Evolutionary conservation across 92 coral and sea anemone genomes (phyloP), one percentile per base, ranked within the genome.

Genomic region (Nematostella vectensis): DNA sequence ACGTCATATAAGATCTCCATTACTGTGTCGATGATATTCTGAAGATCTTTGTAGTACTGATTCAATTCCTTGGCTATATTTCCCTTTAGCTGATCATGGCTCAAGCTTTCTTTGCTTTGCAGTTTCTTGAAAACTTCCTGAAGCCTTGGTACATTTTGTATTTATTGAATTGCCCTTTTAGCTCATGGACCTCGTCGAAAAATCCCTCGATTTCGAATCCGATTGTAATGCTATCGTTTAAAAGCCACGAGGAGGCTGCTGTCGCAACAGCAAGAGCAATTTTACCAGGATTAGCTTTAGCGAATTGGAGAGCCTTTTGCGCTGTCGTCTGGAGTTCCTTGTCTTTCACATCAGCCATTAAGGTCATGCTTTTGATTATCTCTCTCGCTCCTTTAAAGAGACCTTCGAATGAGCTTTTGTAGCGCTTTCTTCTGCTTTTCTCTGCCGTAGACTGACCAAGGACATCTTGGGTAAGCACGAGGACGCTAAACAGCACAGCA

Each of bases 391-490:
- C 25, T n/a, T 50, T 10, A 29, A 50, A 50, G 56, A 50, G 31
- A 18, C 25, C 56, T 13, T 50, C n/a, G 25, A 50, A 50, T 4
- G 56, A 25, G 28, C 56, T 50, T 25, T 50, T 29, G 56, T 50
- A 50, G 19, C 56, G 56, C 31, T 29, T 50, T 50, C 56, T 50
- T n/a, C n/a, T n/a, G n/a, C n/a, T n/a, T n/a, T n/a, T n/a, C n/a
- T n/a, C n/a, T 25, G 6, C 40, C 15, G 6, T 15, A 15, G 15
- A 6, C 15, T 33, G 6, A 33, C 40, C 40, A 15, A 33, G 6
- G 15, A 33, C 40, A 6, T 33, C 8, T 15, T 33, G 40, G 40
- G 6, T 33, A 6, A 33, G 40, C 6, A 33, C 8, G 8, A 33
- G 40, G 15, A 33, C 40, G 15, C 40, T 6, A 33, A 33, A 33